phyloP scores from a whole-genome alignment of 1,140 invertebrate species.

The Matsumurasca onukii region DNA sequence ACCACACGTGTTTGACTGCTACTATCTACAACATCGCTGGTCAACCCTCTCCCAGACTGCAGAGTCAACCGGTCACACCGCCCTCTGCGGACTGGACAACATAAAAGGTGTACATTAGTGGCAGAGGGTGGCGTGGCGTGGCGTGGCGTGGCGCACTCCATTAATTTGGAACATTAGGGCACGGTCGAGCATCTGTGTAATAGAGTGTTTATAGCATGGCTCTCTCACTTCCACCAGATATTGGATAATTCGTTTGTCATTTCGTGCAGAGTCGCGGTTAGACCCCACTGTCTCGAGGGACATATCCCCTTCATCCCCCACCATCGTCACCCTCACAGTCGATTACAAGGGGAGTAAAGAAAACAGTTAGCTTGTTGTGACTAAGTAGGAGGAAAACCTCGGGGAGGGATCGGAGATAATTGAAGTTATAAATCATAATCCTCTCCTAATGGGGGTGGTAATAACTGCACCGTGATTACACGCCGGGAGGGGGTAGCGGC shows the following conservation, averaged over 20 bases:
- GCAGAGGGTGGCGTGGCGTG: neutral
- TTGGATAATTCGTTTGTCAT: slow-evolving; percentile 27
- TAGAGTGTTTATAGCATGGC: slow-evolving; percentile 22
- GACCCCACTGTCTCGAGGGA: neutral
- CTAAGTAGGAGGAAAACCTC: slow-evolving; percentile 14
- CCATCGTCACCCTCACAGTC: neutral
- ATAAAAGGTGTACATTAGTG: slow-evolving; percentile 24
- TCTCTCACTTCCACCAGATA: too few relatives aligned
- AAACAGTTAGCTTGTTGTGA: slow-evolving; percentile 25
- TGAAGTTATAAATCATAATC: slow-evolving; percentile 26
- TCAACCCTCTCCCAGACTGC: too few relatives aligned
- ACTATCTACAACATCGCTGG: too few relatives aligned
- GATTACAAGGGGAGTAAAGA: slow-evolving; percentile 14
- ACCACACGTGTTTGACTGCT: too few relatives aligned
- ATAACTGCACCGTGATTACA: slow-evolving; percentile 21
- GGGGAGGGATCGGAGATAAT: slow-evolving; percentile 6
- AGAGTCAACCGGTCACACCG: too few relatives aligned
- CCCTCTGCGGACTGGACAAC: too few relatives aligned
- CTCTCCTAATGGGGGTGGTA: slow-evolving; percentile 19
- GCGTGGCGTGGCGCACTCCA: neutral
- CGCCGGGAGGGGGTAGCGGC: neutral
- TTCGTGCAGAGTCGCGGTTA: neutral
- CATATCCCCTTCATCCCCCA: neutral
- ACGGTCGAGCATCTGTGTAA: slow-evolving; percentile 21
- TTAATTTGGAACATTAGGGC: slow-evolving; percentile 26